Base-by-base conservation (phyloP, 2,888 invertebrate genomes). In the Machimus atricapillus region DNA sequence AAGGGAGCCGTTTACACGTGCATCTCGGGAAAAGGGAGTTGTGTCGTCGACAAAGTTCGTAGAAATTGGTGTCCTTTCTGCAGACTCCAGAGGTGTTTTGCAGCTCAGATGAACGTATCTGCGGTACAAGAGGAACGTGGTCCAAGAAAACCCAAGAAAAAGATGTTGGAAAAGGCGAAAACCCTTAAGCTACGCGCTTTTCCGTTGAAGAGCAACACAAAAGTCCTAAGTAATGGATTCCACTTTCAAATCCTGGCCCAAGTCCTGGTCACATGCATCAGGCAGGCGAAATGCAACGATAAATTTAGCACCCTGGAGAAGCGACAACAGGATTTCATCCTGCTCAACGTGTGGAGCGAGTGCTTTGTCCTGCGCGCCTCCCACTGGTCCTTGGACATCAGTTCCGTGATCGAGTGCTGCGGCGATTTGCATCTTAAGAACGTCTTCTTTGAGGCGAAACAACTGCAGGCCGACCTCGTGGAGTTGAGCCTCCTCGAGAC, bases 21-120 rank as follows among this genome's bases (percentile, higher is more conserved):
- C 91, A 97, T 97, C 89, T 95, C 96, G 88, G 96, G 96, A 1
- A 95, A 94, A 88, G 96, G 96, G 16, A 93, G 93, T 87, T 97
- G 97, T 90, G 92, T 95, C 0, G 94, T 97, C 82, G 97, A 97
- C 92, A 97, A 97, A 92, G 95, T 96, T 0, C 93, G 97, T 83
- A 93, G 97, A 88, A 97, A 97, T 92, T 97, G 97, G 97, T 97
- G 97, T 91, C 97, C 97, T 0, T 95, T 95, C 90, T 97, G 97
- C 90, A 94, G 97, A 56, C 93, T 97, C 19, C 95, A 96, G 90
- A 95, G 96, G 90, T 97, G 97, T 90, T 94, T 97, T 89, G 92
- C 94, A 1, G 96, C 96, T 77, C 94, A 94, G 89, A 97, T 97
- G 97, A 97, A 97, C 90, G 94, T 94, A 1, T 92, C 95, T 90